Percentiles rank a stretch among this genome's conserved stretches.
phyloP scores from a whole-genome alignment of 2,888 invertebrate species.

The Baccha elongata region DNA sequence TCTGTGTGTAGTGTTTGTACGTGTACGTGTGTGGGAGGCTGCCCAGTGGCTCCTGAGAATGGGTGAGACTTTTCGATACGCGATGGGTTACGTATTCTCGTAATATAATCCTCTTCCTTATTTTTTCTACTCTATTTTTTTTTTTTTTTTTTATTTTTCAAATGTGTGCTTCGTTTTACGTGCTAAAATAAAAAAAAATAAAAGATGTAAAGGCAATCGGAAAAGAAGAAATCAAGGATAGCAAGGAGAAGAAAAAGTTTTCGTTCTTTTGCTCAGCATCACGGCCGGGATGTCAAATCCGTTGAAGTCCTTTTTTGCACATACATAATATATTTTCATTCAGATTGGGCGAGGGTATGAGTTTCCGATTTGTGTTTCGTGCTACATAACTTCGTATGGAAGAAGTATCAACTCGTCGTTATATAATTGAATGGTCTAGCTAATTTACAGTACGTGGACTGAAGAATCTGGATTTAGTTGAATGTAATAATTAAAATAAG shows the following conservation, averaged over 20 bases:
- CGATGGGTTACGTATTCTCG: constrained; percentile 67
- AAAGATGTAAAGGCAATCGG: constrained; percentile 42
- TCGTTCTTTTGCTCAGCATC: constrained; percentile 18
- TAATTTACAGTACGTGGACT: constrained; percentile 14
- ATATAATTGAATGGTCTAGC: constrained; percentile 53
- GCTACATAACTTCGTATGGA: constrained; percentile 5
- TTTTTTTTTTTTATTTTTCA: constrained; percentile 23
- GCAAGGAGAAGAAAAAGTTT: constrained; percentile 23
- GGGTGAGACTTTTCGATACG: constrained; percentile 68
- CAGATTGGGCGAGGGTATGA: constrained; percentile 25
- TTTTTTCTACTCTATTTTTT: constrained; percentile 4
- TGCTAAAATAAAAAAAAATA: constrained; percentile 20
- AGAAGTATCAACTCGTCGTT: constrained; percentile 26
- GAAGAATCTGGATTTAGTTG: constrained; percentile 2
- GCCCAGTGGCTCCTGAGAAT: constrained; percentile 39
- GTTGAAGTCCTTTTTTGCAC: constrained; percentile 44
- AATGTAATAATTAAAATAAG: constrained; percentile 37
- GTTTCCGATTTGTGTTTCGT: constrained; percentile 34
- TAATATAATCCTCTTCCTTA: constrained; percentile 54
- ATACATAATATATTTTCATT: constrained; percentile 26
- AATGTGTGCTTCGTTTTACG: constrained; percentile 21
- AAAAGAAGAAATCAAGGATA: constrained; percentile 32
- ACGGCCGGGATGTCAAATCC: constrained; percentile 53
- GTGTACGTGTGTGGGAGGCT: constrained; percentile 22
- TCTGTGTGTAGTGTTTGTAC: too few species aligned